Evolutionary conservation across 2,888 invertebrate species (phyloP).

Genomic region (Andrena flavipes): DNA sequence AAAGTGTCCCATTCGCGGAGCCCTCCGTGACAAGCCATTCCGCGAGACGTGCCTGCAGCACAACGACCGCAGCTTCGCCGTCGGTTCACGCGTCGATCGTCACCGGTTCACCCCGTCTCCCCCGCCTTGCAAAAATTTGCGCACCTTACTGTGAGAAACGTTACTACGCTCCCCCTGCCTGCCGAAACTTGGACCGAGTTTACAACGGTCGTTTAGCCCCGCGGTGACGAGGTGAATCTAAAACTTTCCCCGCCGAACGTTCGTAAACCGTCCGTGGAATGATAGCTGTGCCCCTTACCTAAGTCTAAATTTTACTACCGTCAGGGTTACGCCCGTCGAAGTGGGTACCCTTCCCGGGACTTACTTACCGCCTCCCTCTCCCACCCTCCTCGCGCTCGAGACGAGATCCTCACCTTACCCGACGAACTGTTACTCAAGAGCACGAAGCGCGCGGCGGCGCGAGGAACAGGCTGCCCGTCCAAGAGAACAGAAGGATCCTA

Average conservation of each 20-base stretch:
- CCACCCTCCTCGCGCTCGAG: not conserved
- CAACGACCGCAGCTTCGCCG: not conserved
- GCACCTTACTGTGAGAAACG: constrained; percentile 25
- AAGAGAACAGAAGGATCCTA: constrained; percentile 57
- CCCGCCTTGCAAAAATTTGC: constrained; percentile 35
- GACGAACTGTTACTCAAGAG: constrained; percentile 66
- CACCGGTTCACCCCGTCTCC: not conserved
- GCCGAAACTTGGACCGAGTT: constrained; percentile 41
- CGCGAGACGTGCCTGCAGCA: not conserved
- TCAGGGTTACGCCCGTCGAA: constrained; percentile 34
- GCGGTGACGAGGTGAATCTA: constrained; percentile 51
- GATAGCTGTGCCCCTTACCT: constrained; percentile 24
- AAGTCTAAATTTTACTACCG: constrained; percentile 60
- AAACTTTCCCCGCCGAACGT: constrained; percentile 54
- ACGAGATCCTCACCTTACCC: constrained; percentile 36
- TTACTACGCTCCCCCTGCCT: not conserved
- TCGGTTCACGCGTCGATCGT: not conserved
- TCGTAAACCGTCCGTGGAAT: constrained; percentile 41
- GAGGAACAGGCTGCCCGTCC: constrained; percentile 33
- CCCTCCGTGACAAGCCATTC: not conserved
- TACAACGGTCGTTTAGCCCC: constrained; percentile 38
- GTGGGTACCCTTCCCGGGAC: constrained; percentile 25
- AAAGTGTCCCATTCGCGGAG: not conserved
- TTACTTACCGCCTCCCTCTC: constrained; percentile 7
- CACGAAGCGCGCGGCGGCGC: constrained; percentile 41